Conservation (phyloP, 2,888 invertebrate species). For the Cyclophora punctaria region DNA sequence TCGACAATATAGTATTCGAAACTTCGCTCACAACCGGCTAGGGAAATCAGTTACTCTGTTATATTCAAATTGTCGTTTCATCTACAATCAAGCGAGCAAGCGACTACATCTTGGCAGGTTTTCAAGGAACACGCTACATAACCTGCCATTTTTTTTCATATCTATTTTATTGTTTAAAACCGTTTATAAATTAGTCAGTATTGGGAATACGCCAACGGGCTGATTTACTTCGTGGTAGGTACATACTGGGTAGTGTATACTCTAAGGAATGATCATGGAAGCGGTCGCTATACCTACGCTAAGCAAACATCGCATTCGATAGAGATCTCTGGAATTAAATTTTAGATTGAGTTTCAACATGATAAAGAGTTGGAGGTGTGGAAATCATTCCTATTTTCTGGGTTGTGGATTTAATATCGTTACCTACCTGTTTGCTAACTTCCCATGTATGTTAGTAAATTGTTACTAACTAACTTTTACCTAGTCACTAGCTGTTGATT, state of each 20-base stretch:
- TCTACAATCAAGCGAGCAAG: conserved; percentile 12
- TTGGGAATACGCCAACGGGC: conserved; percentile 24
- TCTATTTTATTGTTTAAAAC: conserved; percentile 17
- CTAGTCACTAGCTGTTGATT: too few relatives aligned
- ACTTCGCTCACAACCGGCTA: conserved; percentile 14
- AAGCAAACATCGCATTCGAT: conserved; percentile 8
- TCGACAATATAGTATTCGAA: conserved; percentile 12
- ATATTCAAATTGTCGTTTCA: conserved; percentile 25
- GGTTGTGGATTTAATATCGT: too few relatives aligned
- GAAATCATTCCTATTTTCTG: too few relatives aligned
- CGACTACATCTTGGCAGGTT: conserved; percentile 4
- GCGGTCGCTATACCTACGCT: conserved; percentile 5
- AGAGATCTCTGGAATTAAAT: conserved; percentile 8
- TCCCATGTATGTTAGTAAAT: too few relatives aligned
- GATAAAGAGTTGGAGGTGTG: too few relatives aligned
- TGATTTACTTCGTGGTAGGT: conserved; percentile 17
- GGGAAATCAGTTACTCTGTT: conserved; percentile 26
- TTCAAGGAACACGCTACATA: conserved; percentile 18
- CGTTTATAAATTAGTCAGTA: conserved; percentile 18
- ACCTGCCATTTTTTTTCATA: conserved; percentile 17
- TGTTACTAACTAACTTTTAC: too few relatives aligned
- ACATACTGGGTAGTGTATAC: conserved; percentile 6
- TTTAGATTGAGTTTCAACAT: background rate
- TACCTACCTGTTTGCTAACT: too few relatives aligned
- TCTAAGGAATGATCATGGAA: conserved; percentile 8